A percentile compares a stretch with the other conserved stretches of the same genome.
These are phyloP conservation scores for Tricholaema leucomelas DNA, from an alignment of 2,113 vertebrate species.

Conservation along the genomic window DNA sequence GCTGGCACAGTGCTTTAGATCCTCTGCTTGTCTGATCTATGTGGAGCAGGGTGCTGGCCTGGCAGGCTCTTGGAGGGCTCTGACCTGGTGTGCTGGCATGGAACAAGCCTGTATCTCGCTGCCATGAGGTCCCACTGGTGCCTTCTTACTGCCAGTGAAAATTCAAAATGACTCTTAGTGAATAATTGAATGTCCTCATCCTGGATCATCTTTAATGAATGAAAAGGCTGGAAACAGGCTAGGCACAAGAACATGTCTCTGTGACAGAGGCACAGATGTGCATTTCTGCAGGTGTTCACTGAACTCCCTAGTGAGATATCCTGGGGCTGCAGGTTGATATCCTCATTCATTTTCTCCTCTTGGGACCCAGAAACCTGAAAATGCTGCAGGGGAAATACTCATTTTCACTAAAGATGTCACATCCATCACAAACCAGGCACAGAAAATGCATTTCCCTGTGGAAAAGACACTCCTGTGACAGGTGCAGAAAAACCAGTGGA, in stretches of 20 bases:
- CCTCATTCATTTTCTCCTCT: neutral
- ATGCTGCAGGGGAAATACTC: neutral
- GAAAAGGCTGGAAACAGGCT: conserved; percentile 24
- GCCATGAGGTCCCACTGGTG: neutral
- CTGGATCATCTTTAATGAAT: conserved; percentile 41
- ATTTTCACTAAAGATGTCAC: neutral
- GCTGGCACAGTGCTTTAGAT: neutral
- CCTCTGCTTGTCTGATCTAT: neutral
- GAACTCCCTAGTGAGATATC: neutral
- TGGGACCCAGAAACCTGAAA: neutral
- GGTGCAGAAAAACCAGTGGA: neutral
- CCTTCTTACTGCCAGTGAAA: neutral
- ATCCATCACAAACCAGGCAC: neutral
- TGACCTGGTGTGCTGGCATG: fast-evolving
- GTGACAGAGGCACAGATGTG: neutral
- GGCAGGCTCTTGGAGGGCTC: neutral
- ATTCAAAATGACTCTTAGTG: neutral
- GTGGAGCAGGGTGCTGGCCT: neutral
- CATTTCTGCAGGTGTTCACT: neutral
- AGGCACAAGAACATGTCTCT: neutral
- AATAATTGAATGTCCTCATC: conserved; percentile 39
- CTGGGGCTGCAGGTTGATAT: neutral
- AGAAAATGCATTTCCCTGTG: neutral
- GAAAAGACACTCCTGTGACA: neutral
- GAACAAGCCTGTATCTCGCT: neutral